phyloP scores from a whole-genome alignment of 2,113 vertebrate species.

The Limnothrissa miodon region DNA sequence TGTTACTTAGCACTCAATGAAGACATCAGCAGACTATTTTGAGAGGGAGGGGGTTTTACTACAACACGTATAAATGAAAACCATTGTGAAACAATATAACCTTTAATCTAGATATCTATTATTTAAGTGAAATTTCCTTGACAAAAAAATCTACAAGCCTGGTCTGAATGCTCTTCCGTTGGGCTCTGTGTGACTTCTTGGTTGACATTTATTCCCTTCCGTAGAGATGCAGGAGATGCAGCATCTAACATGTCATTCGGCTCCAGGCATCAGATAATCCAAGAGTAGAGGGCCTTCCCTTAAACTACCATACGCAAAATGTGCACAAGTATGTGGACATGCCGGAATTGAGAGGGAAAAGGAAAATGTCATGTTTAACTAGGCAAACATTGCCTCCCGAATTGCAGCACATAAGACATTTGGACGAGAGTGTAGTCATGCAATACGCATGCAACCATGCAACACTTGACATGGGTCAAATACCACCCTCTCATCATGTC shows the following conservation, averaged over 20 bases:
- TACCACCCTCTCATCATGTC: not conserved
- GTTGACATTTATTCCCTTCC: not conserved
- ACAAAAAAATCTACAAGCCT: not conserved
- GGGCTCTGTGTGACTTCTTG: not conserved
- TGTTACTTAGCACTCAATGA: not conserved
- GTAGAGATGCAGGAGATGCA: not conserved
- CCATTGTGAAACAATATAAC: not conserved
- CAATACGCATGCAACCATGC: not conserved
- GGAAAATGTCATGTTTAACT: constrained; percentile 7
- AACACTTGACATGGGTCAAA: not conserved
- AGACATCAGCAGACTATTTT: not conserved
- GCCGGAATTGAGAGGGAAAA: not conserved
- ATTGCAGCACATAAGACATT: constrained; percentile 7
- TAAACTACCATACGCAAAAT: not conserved
- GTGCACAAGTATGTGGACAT: not conserved
- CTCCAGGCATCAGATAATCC: not conserved
- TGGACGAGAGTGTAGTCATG: not conserved
- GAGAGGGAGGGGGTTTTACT: not conserved
- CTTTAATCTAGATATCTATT: not conserved
- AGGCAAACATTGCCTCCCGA: not conserved
- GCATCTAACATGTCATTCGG: not conserved
- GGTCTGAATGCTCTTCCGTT: not conserved
- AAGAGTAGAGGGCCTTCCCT: not conserved
- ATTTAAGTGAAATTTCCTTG: not conserved
- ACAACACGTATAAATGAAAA: not conserved